Conservation (phyloP, 2,797 vertebrate species). For the Sebastes vulpes region DNA sequence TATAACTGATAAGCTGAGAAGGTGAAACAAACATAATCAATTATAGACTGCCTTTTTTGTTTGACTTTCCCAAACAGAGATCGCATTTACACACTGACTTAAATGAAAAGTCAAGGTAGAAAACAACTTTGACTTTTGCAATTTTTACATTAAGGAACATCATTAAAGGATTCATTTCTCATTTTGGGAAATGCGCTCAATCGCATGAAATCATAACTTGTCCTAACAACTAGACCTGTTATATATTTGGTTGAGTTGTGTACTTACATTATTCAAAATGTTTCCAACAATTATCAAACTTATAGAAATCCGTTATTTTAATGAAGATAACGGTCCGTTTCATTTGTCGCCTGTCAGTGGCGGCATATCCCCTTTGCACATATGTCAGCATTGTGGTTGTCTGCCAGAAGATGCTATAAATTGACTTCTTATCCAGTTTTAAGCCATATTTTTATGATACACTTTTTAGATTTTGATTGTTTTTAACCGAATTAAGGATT, state of each 20-base stretch:
- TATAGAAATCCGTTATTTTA: neutral
- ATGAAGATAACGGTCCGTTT: neutral
- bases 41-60: neutral
- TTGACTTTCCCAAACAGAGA: neutral
- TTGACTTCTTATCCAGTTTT: neutral
- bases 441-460: neutral
- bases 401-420: neutral
- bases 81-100: neutral
- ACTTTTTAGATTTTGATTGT: neutral
- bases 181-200: neutral
- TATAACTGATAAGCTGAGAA: slow-evolving; percentile 5
- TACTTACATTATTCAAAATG: neutral
- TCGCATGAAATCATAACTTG: neutral
- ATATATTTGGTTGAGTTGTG: neutral
- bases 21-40: slow-evolving; percentile 20
- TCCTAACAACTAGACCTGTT: neutral
- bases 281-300: neutral
- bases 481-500: neutral
- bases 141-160: neutral
- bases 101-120: neutral
- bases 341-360: neutral
- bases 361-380: neutral
- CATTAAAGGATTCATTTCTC: neutral
- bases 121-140: neutral
- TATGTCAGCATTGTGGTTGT: neutral